These are phyloP conservation scores for Alexandromys fortis DNA, from an alignment of 2,113 vertebrate species.

Conservation along the genomic window DNA sequence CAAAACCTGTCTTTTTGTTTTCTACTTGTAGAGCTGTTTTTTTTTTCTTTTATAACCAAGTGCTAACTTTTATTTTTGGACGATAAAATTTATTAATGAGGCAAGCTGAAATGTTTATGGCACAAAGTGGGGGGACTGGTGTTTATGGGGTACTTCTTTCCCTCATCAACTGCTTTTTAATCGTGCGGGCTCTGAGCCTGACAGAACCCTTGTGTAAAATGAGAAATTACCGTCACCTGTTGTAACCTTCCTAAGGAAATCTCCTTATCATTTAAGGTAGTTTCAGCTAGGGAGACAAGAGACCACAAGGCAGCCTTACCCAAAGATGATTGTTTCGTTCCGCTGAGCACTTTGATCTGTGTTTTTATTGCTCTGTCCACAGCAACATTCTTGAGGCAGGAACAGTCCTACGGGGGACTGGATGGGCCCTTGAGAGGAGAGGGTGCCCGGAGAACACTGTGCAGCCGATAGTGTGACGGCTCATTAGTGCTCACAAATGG, in stretches of 20 bases:
- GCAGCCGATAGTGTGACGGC: neutral
- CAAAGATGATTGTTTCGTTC: neutral
- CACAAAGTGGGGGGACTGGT: neutral
- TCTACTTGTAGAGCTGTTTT: neutral
- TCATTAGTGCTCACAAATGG: neutral
- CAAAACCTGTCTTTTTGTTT: neutral
- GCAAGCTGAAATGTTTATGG: neutral
- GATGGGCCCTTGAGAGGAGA: accelerated
- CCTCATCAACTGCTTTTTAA: neutral
- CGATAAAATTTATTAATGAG: neutral
- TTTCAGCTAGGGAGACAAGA: neutral
- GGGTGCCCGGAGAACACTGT: accelerated
- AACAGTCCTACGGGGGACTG: neutral
- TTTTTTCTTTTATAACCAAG: neutral
- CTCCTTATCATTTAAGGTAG: neutral
- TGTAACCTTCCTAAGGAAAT: neutral
- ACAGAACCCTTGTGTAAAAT: neutral
- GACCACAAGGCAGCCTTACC: neutral
- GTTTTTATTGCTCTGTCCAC: neutral
- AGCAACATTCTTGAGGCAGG: neutral
- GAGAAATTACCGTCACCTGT: neutral
- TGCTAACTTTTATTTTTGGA: constrained; percentile 23
- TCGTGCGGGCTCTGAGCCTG: neutral
- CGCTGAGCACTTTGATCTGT: neutral
- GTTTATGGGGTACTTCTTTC: neutral